Conservation (phyloP, 2,797 vertebrate genomes). For the Cynodonichthys magdalenae region DNA sequence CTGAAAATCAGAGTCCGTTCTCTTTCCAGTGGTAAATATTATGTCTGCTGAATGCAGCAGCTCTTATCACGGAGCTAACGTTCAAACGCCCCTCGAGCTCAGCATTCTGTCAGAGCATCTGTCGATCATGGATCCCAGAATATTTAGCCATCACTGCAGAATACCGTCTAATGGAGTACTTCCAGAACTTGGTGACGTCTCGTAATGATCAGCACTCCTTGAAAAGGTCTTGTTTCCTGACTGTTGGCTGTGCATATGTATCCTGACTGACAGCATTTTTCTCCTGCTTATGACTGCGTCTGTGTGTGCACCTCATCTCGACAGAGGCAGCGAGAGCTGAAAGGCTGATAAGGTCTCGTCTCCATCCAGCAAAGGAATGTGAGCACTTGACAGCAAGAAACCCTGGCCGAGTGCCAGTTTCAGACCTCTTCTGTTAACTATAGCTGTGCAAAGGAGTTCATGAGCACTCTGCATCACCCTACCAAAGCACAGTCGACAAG, state of each 20-base stretch:
- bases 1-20: slow-evolving; percentile 44
- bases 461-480: slow-evolving; percentile 59
- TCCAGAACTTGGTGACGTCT: slow-evolving; percentile 21
- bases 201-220: slow-evolving; percentile 20
- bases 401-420: slow-evolving; percentile 57
- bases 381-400: slow-evolving; percentile 69
- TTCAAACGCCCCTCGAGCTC: slow-evolving; percentile 45
- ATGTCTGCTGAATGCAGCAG: slow-evolving; percentile 66
- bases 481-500: slow-evolving; percentile 69
- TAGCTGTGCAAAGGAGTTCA: slow-evolving; percentile 66
- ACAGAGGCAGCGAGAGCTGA: slow-evolving; percentile 42
- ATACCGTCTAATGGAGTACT: slow-evolving; percentile 27
- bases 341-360: slow-evolving; percentile 67
- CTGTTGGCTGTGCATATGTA: slow-evolving; percentile 9
- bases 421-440: slow-evolving; percentile 61
- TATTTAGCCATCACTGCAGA: slow-evolving; percentile 39
- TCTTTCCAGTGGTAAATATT: slow-evolving; percentile 68
- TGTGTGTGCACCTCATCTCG: slow-evolving; percentile 27
- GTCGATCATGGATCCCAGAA: slow-evolving; percentile 50
- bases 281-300: slow-evolving; percentile 30
- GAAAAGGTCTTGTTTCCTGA: slow-evolving; percentile 12
- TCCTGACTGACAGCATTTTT: slow-evolving; percentile 18
- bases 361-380: slow-evolving; percentile 71
- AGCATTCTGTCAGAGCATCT: slow-evolving; percentile 53
- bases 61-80: slow-evolving; percentile 36